phyloP scores from a whole-genome alignment of 1,140 invertebrate genomes.

The Battus philenor region DNA sequence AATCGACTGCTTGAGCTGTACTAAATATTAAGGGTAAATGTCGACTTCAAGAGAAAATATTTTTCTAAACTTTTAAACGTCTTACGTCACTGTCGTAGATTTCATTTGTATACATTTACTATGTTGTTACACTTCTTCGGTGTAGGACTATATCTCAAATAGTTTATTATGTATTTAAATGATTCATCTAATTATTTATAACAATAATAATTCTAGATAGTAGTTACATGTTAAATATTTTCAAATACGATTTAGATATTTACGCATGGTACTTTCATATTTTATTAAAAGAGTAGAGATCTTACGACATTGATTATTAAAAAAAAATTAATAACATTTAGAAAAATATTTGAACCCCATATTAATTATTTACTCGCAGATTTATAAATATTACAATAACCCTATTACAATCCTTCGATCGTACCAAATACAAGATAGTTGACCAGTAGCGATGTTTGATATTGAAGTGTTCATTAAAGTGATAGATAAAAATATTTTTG shows the following conservation, averaged over 20 bases:
- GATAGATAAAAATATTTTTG: slow-evolving; percentile 71
- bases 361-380: slow-evolving; percentile 28
- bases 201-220: slow-evolving; percentile 41
- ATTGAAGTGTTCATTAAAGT: slow-evolving; percentile 68
- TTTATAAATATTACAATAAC: slow-evolving; percentile 21
- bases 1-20: slow-evolving; percentile 59
- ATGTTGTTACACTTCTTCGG: slow-evolving; percentile 42
- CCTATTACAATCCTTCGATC: slow-evolving; percentile 18
- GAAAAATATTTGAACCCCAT: slow-evolving; percentile 36
- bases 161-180: slow-evolving; percentile 21
- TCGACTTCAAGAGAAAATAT: slow-evolving; percentile 62
- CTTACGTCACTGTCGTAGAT: slow-evolving; percentile 40
- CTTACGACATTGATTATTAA: slow-evolving; percentile 44
- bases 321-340: slow-evolving; percentile 29
- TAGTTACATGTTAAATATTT: slow-evolving; percentile 59
- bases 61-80: slow-evolving; percentile 73
- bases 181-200: slow-evolving; percentile 26
- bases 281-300: slow-evolving; percentile 45
- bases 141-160: slow-evolving; percentile 18
- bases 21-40: slow-evolving; percentile 56
- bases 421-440: slow-evolving; percentile 34
- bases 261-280: slow-evolving; percentile 27
- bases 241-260: slow-evolving; percentile 39
- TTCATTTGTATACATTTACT: slow-evolving; percentile 52
- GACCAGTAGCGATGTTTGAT: slow-evolving; percentile 48